Base-by-base conservation (phyloP, 92 coral and sea anemone genomes). In the Porites lobata region DNA sequence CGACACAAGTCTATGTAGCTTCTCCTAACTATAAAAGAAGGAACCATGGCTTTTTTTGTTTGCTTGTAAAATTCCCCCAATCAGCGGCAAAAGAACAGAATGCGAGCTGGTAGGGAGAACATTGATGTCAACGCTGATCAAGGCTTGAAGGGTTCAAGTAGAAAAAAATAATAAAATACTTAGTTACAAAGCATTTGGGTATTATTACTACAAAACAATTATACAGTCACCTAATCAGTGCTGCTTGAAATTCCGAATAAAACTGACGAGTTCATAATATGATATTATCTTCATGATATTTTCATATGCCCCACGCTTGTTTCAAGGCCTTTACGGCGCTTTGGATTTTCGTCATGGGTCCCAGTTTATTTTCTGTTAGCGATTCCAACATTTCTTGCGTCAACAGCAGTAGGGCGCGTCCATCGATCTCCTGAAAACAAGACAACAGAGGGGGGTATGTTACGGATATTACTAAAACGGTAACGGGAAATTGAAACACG, bases 301-400 rank as follows among this genome's bases (percentile, higher is more conserved):
- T 70, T 95, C 88, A 95, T 76, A 95, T 95, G 57, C 98, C 98
- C 98, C 98, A 95, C 26, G 96, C 96, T 78, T 95, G 98, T 84
- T 95, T 95, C 22, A 95, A 91, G 6, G 98, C 98, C 54, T 91
- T 89, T 29, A 95, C 94, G 2, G 98, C 98, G 72, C 94, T 95
- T 93, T 95, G 98, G 83, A 95, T 95, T 85, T 95, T 95, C n/a
- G 98, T 95, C 98, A 95, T 95, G 20, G 98, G 98, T 12, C 98
- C 98, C 57, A 95, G 93, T 83, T 95, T 95, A 92, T 95, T 95
- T 68, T 95, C 98, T 38, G 98, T 95, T 10, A 95, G 88, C 50
- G 96, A 93, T 85, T 95, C 98, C 76, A 95, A 72, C 96, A 93
- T 93, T 86, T 95, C 98, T 89, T 95, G 98, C 43, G 98, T 95